These are phyloP conservation scores for Chymomyza fuscimana DNA, from an alignment of 2,888 invertebrate genomes.

Conservation along the genomic window DNA sequence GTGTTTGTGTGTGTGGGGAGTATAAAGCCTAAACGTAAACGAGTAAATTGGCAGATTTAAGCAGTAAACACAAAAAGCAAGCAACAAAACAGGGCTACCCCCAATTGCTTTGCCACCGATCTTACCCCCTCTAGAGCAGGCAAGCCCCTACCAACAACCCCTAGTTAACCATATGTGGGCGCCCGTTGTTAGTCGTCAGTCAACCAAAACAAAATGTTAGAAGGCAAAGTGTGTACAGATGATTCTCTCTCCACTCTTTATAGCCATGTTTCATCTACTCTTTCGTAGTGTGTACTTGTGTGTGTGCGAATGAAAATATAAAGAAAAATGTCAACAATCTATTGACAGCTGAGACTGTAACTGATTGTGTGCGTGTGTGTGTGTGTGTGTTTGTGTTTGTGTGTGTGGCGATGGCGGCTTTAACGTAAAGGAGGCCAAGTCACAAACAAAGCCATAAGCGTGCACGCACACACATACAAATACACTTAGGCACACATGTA, in stretches of 20 bases:
- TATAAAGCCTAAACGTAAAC: conserved; percentile 72
- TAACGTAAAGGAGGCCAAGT: conserved; percentile 67
- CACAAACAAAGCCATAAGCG: conserved; percentile 68
- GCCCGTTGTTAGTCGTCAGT: not conserved
- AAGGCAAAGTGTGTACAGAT: not conserved
- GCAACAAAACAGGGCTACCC: conserved; percentile 60
- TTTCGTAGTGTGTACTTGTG: conserved; percentile 17
- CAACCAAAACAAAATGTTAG: conserved; percentile 1
- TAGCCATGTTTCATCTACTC: too few relatives aligned
- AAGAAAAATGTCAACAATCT: conserved; percentile 75
- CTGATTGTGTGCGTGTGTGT: conserved; percentile 60
- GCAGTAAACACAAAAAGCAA: conserved; percentile 73
- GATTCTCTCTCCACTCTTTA: not conserved
- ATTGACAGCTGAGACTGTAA: conserved; percentile 76
- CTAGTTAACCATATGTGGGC: not conserved
- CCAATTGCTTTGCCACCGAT: not conserved
- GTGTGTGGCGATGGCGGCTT: conserved; percentile 29
- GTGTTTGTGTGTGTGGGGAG: conserved; percentile 5
- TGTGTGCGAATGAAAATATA: conserved; percentile 59
- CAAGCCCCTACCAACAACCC: not conserved
- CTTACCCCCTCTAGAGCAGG: not conserved
- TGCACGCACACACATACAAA: conserved; percentile 16
- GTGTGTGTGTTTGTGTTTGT: conserved; percentile 1
- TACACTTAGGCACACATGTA: not conserved
- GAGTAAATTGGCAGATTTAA: conserved; percentile 75